Conservation (phyloP, 2,113 vertebrate species). For the Coptodon bakossiorum region DNA sequence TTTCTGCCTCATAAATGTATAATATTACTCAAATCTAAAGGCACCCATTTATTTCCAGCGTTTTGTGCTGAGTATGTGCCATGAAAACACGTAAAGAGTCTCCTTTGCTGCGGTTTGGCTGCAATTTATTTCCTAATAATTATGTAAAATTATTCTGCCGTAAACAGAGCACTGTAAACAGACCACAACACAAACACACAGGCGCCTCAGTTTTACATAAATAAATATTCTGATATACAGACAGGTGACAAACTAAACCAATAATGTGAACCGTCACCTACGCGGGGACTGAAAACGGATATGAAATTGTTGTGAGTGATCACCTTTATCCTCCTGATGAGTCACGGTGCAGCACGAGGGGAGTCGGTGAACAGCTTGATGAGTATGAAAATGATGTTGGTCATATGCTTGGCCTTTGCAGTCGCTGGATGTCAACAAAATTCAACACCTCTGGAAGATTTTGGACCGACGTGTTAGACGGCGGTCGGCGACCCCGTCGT, state of each 20-base stretch:
- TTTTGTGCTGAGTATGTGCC: rapidly evolving
- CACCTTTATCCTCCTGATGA: neutral
- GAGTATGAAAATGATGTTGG: rapidly evolving
- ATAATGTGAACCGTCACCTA: neutral
- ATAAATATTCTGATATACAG: neutral
- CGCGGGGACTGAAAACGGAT: neutral
- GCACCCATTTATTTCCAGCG: rapidly evolving
- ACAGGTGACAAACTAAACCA: neutral
- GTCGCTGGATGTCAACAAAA: neutral
- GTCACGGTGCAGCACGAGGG: neutral
- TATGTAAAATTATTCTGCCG: neutral
- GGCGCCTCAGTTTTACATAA: neutral
- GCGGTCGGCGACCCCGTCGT: rapidly evolving
- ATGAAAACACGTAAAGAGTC: neutral
- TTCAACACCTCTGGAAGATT: neutral
- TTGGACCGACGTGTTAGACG: neutral
- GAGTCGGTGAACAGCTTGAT: neutral
- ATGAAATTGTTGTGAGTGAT: neutral
- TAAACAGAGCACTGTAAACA: neutral
- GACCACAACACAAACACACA: neutral
- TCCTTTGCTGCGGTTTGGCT: neutral
- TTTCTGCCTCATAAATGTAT: neutral
- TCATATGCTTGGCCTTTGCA: neutral
- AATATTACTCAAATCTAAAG: neutral
- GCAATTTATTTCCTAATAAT: neutral